Evolutionary conservation across 2,888 invertebrate genomes (phyloP).

Genomic region (Dynastes hyllus): DNA sequence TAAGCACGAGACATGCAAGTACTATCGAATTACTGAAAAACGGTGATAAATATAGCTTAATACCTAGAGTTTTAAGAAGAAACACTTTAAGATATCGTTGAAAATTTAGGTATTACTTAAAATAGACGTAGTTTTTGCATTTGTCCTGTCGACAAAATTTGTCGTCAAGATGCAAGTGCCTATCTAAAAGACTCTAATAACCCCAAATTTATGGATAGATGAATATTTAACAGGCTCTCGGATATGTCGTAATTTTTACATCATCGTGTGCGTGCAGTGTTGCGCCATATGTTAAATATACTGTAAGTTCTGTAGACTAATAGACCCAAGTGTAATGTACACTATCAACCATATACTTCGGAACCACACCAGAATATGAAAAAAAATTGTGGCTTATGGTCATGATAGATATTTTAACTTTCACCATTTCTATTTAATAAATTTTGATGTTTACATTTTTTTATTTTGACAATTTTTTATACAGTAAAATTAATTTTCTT

Average conservation of each 20-base stretch:
- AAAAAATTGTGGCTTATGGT: no score
- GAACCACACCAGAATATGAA: no score
- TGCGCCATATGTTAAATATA: constrained; percentile 31
- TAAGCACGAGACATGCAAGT: no score
- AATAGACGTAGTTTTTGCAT: background rate
- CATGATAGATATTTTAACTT: no score
- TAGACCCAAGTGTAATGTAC: background rate
- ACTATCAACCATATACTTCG: background rate
- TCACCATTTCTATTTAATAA: no score
- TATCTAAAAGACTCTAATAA: constrained; percentile 24
- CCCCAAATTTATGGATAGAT: constrained; percentile 32
- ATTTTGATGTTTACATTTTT: no score
- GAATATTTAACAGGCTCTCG: constrained; percentile 34
- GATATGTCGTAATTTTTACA: constrained; percentile 28
- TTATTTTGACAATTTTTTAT: no score
- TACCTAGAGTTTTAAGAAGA: background rate
- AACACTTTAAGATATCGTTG: background rate
- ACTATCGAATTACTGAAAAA: no score
- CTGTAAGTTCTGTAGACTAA: background rate
- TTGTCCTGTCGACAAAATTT: constrained; percentile 6
- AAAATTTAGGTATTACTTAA: background rate
- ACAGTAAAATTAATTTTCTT: no score
- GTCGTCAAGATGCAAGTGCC: background rate
- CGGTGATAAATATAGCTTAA: background rate
- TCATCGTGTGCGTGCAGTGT: constrained; percentile 11